Conservation (phyloP, 2,113 vertebrate genomes). For the Ellobius talpinus region DNA sequence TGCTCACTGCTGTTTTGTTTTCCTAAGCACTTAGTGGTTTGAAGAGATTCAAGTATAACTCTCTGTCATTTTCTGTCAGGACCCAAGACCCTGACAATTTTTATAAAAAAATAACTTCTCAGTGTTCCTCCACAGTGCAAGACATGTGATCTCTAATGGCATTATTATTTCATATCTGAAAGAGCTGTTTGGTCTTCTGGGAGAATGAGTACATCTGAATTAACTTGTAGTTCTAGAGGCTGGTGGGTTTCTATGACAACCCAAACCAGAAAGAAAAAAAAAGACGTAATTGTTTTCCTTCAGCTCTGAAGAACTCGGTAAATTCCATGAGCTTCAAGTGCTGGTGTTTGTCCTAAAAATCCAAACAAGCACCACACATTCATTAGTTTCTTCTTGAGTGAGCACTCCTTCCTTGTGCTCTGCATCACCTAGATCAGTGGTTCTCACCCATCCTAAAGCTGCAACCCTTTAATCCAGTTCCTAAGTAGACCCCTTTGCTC, state of each 20-base stretch:
- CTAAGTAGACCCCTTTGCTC: too few species aligned
- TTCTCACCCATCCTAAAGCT: not conserved
- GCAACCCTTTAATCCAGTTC: not conserved
- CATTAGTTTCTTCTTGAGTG: slow-evolving; percentile 19
- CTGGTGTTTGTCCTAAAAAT: slow-evolving; percentile 45
- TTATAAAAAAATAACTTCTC: slow-evolving; percentile 35
- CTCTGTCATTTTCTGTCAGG: not conserved
- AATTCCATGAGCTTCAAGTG: slow-evolving; percentile 36
- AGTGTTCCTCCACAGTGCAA: not conserved
- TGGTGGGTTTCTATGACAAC: slow-evolving; percentile 73
- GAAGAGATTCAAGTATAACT: not conserved
- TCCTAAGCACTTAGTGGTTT: not conserved
- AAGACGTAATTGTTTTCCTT: slow-evolving; percentile 25
- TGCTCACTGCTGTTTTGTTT: not conserved
- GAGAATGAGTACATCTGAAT: slow-evolving; percentile 55
- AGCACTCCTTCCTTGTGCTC: not conserved
- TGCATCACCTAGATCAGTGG: not conserved
- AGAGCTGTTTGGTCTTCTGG: slow-evolving; percentile 40
- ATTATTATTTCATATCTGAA: slow-evolving; percentile 56
- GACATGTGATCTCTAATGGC: slow-evolving; percentile 54
- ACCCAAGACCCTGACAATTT: not conserved
- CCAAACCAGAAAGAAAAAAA: not conserved
- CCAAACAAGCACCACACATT: slow-evolving; percentile 17
- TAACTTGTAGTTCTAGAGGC: slow-evolving; percentile 53
- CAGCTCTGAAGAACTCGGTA: slow-evolving; percentile 36